These are phyloP conservation scores for Allacma fusca DNA, from an alignment of 2,888 invertebrate species.

Conservation along the genomic window DNA sequence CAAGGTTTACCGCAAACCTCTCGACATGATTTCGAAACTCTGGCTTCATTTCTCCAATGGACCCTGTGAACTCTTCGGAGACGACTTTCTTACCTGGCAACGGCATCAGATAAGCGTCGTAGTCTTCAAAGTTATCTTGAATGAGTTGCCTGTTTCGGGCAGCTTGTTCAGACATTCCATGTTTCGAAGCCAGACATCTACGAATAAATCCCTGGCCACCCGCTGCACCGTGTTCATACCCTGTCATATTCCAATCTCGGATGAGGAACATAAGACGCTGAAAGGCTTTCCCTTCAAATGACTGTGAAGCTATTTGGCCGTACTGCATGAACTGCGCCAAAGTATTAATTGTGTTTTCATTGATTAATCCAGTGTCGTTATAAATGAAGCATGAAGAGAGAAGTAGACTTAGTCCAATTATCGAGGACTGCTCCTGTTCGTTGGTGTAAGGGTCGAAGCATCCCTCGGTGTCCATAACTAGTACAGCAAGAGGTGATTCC, in stretches of 20 bases:
- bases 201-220: slow-evolving; percentile 45
- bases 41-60: neutral
- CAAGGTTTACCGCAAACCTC: neutral
- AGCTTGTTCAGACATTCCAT: neutral
- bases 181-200: neutral
- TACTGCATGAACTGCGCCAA: slow-evolving; percentile 51
- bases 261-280: slow-evolving; percentile 57
- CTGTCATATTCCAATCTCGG: slow-evolving; percentile 52
- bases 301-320: slow-evolving; percentile 42
- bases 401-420: slow-evolving; percentile 50
- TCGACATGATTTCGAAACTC: neutral
- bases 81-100: neutral
- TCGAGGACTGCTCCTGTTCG: slow-evolving; percentile 39
- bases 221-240: slow-evolving; percentile 43
- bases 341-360: slow-evolving; percentile 45
- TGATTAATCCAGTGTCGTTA: slow-evolving; percentile 45
- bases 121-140: neutral
- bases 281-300: slow-evolving; percentile 52
- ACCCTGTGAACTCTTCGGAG: neutral
- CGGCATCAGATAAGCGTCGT: neutral
- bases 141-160: neutral
- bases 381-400: slow-evolving; percentile 49
- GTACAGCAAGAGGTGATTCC: slow-evolving; percentile 36
- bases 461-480: slow-evolving; percentile 56
- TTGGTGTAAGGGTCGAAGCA: slow-evolving; percentile 50